Base-by-base conservation (phyloP, 2,888 invertebrate genomes). In the Eucriotettix oculatus region DNA sequence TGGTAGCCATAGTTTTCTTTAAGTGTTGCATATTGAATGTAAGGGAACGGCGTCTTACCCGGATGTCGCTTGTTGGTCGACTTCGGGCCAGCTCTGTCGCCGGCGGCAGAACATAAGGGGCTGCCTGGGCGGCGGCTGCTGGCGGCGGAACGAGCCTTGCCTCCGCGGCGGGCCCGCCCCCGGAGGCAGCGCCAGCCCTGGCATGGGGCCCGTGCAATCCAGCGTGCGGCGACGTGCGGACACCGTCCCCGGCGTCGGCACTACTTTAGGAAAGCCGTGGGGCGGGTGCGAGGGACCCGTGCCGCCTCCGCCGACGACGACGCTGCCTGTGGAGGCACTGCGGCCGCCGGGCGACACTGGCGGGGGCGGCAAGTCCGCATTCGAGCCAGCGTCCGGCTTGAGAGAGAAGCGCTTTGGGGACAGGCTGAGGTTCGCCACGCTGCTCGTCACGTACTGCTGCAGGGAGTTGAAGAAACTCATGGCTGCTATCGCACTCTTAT, bases 401-500 rank as follows among this genome's bases (percentile, higher is more conserved):
- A 86, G 78, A 16, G 86, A 85, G 70, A 80, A 86, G 64, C 86
- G 80, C 65, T 85, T 85, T 60, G 89, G 85, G 66, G 87, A 86
- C 63, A 90, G 75, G 64, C 84, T 85, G 67, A 90, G 75, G 68
- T 85, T 88, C 56, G 89, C 88, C 66, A 90, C 89, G 71, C 89
- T 87, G 75, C 87, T 90, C 69, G 85, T 88, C 72, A 90, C 89
- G 73, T 88, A 88, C 74, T 90, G 90, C 69, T 89, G 87, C 68
- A 90, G 75, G 52, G 89, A 87, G 72, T 86, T 85, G 73, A 90
- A 84, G 78, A 90, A 90, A 79, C 90, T 90, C 90, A 90, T 90
- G 40, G 43, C 48, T 9, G 48, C 29, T 29, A 29, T 29, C 29
- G 7, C 29, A 29, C 29, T 29, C 3, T 29, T 29, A 29, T 29